Percentiles rank a stretch among this genome's conserved stretches.
Evolutionary conservation across 1,140 invertebrate genomes (phyloP).

Genomic region (Formica exsecta): DNA sequence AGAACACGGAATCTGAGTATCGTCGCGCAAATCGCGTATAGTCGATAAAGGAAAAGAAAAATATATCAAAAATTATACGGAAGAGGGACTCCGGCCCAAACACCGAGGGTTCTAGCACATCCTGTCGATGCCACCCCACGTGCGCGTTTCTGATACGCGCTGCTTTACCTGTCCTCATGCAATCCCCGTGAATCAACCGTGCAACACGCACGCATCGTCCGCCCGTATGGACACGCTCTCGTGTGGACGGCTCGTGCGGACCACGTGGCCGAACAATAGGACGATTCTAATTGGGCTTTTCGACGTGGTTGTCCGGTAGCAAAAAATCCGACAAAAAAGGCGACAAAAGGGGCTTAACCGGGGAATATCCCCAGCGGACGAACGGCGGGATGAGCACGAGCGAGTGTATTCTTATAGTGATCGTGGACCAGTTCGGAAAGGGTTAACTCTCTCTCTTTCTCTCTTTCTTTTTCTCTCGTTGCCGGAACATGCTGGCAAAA

Average conservation of each 20-base stretch:
- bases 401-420: constrained; percentile 49
- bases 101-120: constrained; percentile 21
- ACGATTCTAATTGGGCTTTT: constrained; percentile 84
- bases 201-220: constrained; percentile 16
- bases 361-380: constrained; percentile 61
- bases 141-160: constrained; percentile 45
- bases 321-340: constrained; percentile 73
- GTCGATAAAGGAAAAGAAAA: neutral
- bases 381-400: constrained; percentile 64
- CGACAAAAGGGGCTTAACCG: constrained; percentile 77
- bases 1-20: neutral
- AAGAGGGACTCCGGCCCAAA: neutral
- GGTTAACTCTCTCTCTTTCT: constrained; percentile 70
- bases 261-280: constrained; percentile 84
- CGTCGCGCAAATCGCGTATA: neutral
- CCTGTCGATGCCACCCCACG: constrained; percentile 31
- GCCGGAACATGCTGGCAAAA: constrained; percentile 33
- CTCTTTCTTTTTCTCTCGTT: constrained; percentile 29
- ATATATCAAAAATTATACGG: neutral
- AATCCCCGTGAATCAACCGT: constrained; percentile 19
- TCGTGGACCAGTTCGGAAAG: constrained; percentile 61
- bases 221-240: constrained; percentile 58
- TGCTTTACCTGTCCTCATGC: constrained; percentile 70
- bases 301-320: constrained; percentile 68
- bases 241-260: constrained; percentile 78